Base-by-base conservation (phyloP, 1,140 invertebrate species). In the Pinna nobilis region DNA sequence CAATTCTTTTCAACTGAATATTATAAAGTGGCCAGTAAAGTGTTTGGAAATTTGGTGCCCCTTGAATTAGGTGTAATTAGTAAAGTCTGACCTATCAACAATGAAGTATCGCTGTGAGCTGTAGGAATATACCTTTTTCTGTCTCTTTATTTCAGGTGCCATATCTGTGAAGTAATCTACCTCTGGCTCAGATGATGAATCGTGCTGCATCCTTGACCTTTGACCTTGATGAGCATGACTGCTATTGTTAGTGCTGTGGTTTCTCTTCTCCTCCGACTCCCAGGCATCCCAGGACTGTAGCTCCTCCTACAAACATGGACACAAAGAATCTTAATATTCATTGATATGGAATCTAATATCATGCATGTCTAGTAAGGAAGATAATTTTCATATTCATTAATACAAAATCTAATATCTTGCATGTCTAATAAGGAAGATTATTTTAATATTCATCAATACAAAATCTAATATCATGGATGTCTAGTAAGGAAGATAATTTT, bases 81-180 rank as follows among this genome's bases (percentile, higher is more conserved):
- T 60, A 53, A 53, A 30, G 61, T 61, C 35, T 33, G 61, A 49
- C 60, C 57, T 57, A 60, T 33, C 7, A 32, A 30, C 41, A 68
- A 44, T 9, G 28, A 49, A 28, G 13, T 49, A 49, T 18, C 11
- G 7, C 18, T 7, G 18, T 11, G 1, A 11, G 11, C 7, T 25
- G 33, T 9, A 57, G 2, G 55, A 15, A 32, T 41, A 23, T 11
- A 81, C 82, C 72, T 78, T 75, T 80, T 70, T 76, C 35, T 70
- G 79, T 63, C 44, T 76, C 72, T 77, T 74, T 67, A 68, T 73
- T 4, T 60, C 67, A 39, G 79, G 79, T 23, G 61, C 33, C 77
- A 83, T 81, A 37, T 78, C 82, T 63, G 65, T 39, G 63, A 83
- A 83, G 65, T 70, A 83, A 61, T 83, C 79, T 23, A 74, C 60